Evolutionary conservation across 35 echinoderm and acorn worm genomes (phyloP).

Genomic region (Diadema setosum): DNA sequence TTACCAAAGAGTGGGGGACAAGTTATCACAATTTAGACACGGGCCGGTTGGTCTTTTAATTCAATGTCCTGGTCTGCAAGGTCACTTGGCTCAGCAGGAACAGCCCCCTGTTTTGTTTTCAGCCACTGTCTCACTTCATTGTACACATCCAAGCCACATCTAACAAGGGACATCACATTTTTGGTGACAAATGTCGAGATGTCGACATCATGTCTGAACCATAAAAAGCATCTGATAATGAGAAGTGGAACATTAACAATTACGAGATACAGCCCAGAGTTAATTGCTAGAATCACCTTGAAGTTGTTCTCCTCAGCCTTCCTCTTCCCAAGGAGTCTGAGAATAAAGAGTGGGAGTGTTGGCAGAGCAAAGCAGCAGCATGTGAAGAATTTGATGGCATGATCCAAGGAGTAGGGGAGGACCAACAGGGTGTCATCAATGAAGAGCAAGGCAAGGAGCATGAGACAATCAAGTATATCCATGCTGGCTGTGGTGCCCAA

Average conservation of each 20-base stretch:
- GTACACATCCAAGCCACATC: slow-evolving; percentile 56
- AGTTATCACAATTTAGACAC: not conserved
- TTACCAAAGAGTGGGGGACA: too few species aligned
- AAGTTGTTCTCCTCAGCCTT: slow-evolving; percentile 40
- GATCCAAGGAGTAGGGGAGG: slow-evolving; percentile 44
- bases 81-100: not conserved
- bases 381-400: slow-evolving; percentile 45
- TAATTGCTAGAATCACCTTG: slow-evolving; percentile 42
- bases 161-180: slow-evolving; percentile 77
- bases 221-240: slow-evolving; percentile 58
- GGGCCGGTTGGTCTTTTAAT: not conserved
- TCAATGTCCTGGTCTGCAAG: not conserved
- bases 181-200: slow-evolving; percentile 90
- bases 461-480: slow-evolving; percentile 75
- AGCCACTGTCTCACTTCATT: slow-evolving; percentile 42
- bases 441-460: slow-evolving; percentile 63
- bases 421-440: not conserved
- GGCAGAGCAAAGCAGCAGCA: slow-evolving; percentile 75
- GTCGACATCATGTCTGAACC: slow-evolving; percentile 70
- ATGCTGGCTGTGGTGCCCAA: slow-evolving; percentile 54
- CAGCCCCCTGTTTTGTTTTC: not conserved
- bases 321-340: slow-evolving; percentile 33
- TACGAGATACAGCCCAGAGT: slow-evolving; percentile 49
- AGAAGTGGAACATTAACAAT: slow-evolving; percentile 85
- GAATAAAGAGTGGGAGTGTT: slow-evolving; percentile 49